Evolutionary conservation across 2,797 vertebrate species (phyloP), one percentile per base, ranked within the genome.

Genomic region (Denticeps clupeoides): DNA sequence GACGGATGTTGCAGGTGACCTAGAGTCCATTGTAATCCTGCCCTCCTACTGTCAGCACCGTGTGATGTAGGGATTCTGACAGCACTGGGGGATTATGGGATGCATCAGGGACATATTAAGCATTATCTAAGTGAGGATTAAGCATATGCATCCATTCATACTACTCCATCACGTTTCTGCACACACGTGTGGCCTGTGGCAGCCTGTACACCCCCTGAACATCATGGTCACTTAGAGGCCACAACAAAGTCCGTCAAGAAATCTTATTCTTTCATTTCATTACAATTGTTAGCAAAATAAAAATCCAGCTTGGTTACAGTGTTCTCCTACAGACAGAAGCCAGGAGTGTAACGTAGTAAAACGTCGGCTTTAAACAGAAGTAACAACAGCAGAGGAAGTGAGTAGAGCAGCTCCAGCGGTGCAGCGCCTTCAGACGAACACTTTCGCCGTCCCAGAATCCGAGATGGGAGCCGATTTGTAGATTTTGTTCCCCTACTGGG

Each of bases 361-460:
- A 46, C 13, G n/a, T n/a, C n/a, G n/a, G n/a, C n/a, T n/a, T n/a
- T n/a, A 38, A 59, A 58, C n/a, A 40, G 18, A 43, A 35, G 25
- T 55, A 59, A 60, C 38, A 63, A 56, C 24, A 59, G 25, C 10
- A 29, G 33, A 43, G 13, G 9, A 55, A 22, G 45, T 41, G 25
- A 43, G 33, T 29, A 44, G 33, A 29, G 52, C 47, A 41, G 7
- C 37, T n/a, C n/a, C n/a, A n/a, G n/a, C n/a, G 7, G 4, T 15
- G 25, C 28, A n/a, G 37, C 5, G 21, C 32, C 37, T 72, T n/a
- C 26, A 86, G 54, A 84, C 82, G 5, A 75, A 86, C n/a, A 77
- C 77, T 59, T 55, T 71, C 52, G 33, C 27, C 2, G 65, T 42
- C 0, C 78, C 77, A 11, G 67, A 7, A 0, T 80, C 79, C 0